Base-by-base conservation (phyloP, 2,113 vertebrate genomes). In the Hippoglossus stenolepis region DNA sequence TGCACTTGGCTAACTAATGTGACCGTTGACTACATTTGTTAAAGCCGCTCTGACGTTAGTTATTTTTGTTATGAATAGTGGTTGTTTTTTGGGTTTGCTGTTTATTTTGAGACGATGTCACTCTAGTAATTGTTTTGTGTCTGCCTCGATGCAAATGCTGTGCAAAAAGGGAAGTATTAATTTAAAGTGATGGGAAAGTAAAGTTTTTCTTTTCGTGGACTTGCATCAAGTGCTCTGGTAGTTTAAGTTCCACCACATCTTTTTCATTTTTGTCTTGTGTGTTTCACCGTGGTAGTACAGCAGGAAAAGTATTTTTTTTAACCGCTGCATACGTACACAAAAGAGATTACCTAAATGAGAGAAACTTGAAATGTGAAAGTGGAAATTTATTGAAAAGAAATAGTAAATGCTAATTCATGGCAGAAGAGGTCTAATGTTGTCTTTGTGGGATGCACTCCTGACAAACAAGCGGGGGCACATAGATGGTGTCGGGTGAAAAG, bases 401-500 rank as follows among this genome's bases (percentile, higher is more conserved):
- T 9, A 40, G 40, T 3, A 12, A 43, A 43, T 3, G 11, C 11
- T 43, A 13, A 43, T 38, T 38, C 35, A 38, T 43, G 12, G 40
- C 11, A 43, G 40, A 43, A 43, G 40, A 43, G 40, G 40, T 43
- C 11, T 43, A 40, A 43, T 3, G 3, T 43, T 12, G 12, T 43
- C 35, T 43, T 43, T 43, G 40, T 43, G 10, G 12, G 40, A 43
- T 12, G 12, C 40, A 43, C 10, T 11, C 24, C 57, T 15, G 28
- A 26, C 58, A 23, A 28, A 53, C 15, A 49, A 43, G 47, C n/a
- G 5, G 10, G 21, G n/a, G 10, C 3, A 4, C 63, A 54, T 11
- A 10, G 2, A 20, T n/a, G 18, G 49, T 51, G 49, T 31, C 6
- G 35, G 28, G 6, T 82, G 59, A 17, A 58, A 79, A 67, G 72